Evolutionary conservation across 2,113 vertebrate species (phyloP).

Genomic region (Lepidiolamprologus cunningtoni): DNA sequence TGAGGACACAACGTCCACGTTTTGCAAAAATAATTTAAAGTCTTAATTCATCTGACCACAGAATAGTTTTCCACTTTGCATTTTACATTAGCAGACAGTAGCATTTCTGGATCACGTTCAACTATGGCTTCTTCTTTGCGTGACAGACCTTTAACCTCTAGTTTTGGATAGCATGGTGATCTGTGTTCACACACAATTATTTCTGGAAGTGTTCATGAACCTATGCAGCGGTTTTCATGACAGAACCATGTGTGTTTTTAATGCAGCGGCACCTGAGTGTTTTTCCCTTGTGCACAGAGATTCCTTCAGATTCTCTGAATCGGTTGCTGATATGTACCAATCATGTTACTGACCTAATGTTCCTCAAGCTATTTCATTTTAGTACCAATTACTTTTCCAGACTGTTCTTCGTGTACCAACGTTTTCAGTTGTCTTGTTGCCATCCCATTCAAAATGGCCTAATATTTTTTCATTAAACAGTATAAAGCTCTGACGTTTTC

Average conservation of each 20-base stretch:
- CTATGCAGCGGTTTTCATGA: not conserved
- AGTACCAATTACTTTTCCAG: not conserved
- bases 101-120: not conserved
- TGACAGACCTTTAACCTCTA: not conserved
- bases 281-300: not conserved
- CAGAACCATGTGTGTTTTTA: not conserved
- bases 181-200: not conserved
- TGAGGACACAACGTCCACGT: not conserved
- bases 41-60: not conserved
- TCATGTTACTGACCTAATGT: not conserved
- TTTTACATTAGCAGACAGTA: not conserved
- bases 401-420: not conserved
- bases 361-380: not conserved
- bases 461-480: not conserved
- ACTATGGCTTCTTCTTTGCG: not conserved
- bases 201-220: not conserved
- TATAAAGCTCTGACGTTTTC: not conserved
- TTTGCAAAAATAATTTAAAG: not conserved
- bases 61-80: not conserved
- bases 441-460: not conserved
- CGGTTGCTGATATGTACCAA: not conserved
- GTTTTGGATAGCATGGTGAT: not conserved
- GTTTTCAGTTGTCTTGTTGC: not conserved
- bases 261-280: not conserved
- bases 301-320: not conserved